Evolutionary conservation across 2,888 invertebrate species (phyloP).

Genomic region (Thyatira batis): DNA sequence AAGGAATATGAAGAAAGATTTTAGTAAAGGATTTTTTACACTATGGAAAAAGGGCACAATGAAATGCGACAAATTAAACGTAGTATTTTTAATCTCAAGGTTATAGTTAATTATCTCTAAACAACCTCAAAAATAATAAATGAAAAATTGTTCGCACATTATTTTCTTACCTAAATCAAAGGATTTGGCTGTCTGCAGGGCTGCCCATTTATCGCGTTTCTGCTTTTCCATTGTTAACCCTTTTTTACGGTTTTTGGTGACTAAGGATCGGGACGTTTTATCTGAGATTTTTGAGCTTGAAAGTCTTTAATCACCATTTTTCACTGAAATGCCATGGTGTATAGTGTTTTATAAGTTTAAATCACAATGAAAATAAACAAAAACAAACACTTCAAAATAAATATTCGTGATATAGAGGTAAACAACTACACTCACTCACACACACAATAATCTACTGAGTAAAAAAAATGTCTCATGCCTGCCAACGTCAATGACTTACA

Average conservation of each 20-base stretch:
- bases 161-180: conserved; percentile 67
- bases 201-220: conserved; percentile 68
- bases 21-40: too few species aligned
- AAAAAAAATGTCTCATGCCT: too few species aligned
- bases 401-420: too few species aligned
- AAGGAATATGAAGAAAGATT: too few species aligned
- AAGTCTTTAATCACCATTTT: conserved; percentile 51
- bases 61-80: too few species aligned
- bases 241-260: conserved; percentile 12
- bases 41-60: too few species aligned
- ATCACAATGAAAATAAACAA: too few species aligned
- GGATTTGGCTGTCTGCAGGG: conserved; percentile 70
- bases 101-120: background rate
- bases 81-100: too few species aligned
- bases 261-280: conserved; percentile 36
- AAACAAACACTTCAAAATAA: too few species aligned
- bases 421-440: too few species aligned
- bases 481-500: too few species aligned
- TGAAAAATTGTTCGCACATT: background rate
- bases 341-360: background rate
- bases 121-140: background rate
- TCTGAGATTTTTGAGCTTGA: conserved; percentile 56
- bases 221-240: conserved; percentile 54
- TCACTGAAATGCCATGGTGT: conserved; percentile 36
- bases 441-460: too few species aligned